Conservation (phyloP, 1,140 invertebrate species). For the Trichoplusia ni region DNA sequence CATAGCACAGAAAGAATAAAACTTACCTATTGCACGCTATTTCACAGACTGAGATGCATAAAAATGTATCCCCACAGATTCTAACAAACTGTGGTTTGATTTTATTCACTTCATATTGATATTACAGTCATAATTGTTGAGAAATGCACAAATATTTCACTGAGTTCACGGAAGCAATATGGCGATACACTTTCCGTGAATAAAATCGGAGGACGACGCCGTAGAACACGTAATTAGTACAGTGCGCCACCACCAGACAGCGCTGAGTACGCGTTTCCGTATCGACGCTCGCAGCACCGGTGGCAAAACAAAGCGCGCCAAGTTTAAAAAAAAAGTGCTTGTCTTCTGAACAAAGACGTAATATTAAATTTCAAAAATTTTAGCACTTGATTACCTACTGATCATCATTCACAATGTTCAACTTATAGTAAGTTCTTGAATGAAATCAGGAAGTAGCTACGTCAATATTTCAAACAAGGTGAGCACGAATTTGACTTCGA, state of each 20-base stretch:
- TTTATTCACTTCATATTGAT: conserved; percentile 74
- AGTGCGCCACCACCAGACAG: conserved; percentile 71
- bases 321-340: conserved; percentile 11
- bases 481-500: too few relatives aligned
- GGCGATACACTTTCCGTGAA: conserved; percentile 80
- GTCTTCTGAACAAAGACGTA: not conserved
- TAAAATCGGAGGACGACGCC: conserved; percentile 80
- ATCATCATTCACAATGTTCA: too few relatives aligned
- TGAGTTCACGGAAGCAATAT: conserved; percentile 81
- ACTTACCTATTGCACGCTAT: conserved; percentile 77
- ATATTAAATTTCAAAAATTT: too few relatives aligned
- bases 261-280: conserved; percentile 67
- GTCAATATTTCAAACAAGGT: too few relatives aligned
- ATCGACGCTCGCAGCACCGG: conserved; percentile 67
- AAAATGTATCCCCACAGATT: conserved; percentile 59
- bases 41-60: conserved; percentile 53
- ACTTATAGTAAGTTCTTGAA: too few relatives aligned
- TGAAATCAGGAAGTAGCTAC: too few relatives aligned
- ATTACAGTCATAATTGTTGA: conserved; percentile 78
- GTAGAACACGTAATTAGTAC: conserved; percentile 78
- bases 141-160: conserved; percentile 78
- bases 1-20: conserved; percentile 79
- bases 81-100: conserved; percentile 54
- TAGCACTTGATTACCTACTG: too few relatives aligned
- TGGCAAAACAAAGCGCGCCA: conserved; percentile 28